Evolutionary conservation across 2,797 vertebrate genomes (phyloP).

Genomic region (Muscicapa striata): DNA sequence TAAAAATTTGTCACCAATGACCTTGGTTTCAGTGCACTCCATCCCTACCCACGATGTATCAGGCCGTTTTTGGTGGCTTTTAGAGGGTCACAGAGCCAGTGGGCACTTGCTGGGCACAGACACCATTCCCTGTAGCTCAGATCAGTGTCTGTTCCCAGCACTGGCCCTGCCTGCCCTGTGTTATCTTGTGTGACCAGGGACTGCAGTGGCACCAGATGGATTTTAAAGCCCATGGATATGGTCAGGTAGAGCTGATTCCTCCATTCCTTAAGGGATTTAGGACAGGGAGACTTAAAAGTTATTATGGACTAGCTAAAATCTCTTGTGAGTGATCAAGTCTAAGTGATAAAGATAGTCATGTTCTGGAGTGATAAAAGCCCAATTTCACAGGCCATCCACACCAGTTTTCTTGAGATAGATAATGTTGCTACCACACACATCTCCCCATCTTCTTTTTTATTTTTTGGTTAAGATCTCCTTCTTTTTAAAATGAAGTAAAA

Average conservation of each 20-base stretch:
- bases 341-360: slow-evolving; percentile 26
- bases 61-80: background rate
- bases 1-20: background rate
- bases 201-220: fast-evolving
- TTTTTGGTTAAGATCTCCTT: background rate
- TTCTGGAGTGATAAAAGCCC: slow-evolving; percentile 52
- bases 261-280: slow-evolving; percentile 3
- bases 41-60: fast-evolving
- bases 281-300: background rate
- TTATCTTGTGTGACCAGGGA: background rate
- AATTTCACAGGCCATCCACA: slow-evolving; percentile 42
- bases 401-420: slow-evolving; percentile 4
- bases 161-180: background rate
- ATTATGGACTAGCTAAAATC: slow-evolving; percentile 25
- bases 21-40: background rate
- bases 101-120: background rate
- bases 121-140: background rate
- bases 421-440: background rate
- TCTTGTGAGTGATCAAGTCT: slow-evolving; percentile 6
- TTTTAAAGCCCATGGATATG: background rate
- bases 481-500: background rate
- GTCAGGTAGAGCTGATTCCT: background rate
- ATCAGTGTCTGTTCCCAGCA: background rate
- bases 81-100: background rate
- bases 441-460: background rate